Evolutionary conservation across 2,113 vertebrate genomes (phyloP).

Genomic region (Hypomesus transpacificus): DNA sequence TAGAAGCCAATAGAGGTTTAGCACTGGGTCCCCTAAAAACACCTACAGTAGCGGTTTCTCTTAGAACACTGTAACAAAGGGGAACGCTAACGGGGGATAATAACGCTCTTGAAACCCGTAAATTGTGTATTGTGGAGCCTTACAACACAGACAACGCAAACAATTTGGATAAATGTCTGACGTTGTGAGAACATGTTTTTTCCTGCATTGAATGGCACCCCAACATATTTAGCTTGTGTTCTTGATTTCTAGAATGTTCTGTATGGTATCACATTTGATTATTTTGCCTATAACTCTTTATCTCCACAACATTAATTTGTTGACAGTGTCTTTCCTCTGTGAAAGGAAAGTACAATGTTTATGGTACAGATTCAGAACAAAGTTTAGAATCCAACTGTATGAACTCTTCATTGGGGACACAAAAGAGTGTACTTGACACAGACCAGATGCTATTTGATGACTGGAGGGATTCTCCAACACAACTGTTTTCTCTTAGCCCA

Average conservation of each 20-base stretch:
- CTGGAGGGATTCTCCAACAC: background rate
- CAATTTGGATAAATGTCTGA: conserved; percentile 8
- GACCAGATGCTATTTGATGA: background rate
- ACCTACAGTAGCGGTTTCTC: conserved; percentile 32
- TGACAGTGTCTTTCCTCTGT: too few species aligned
- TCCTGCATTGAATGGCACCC: background rate
- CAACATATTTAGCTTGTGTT: background rate
- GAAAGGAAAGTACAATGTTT: too few species aligned
- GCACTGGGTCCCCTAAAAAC: conserved; percentile 30
- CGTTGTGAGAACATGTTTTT: background rate
- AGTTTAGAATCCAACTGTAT: too few species aligned
- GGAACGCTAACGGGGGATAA: conserved; percentile 34
- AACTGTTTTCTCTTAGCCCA: background rate
- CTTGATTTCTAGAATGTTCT: background rate
- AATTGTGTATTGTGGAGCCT: conserved; percentile 10
- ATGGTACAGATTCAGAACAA: too few species aligned
- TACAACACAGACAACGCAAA: background rate
- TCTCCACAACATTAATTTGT: too few species aligned
- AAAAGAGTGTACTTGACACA: too few species aligned
- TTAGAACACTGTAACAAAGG: conserved; percentile 29
- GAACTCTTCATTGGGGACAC: too few species aligned
- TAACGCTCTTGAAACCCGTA: conserved; percentile 27
- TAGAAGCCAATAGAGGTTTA: conserved; percentile 36
- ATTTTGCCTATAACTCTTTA: too few species aligned
- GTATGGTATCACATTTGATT: too few species aligned